Conservation (phyloP, 2,888 invertebrate species). For the Melinopterus prodromus region DNA sequence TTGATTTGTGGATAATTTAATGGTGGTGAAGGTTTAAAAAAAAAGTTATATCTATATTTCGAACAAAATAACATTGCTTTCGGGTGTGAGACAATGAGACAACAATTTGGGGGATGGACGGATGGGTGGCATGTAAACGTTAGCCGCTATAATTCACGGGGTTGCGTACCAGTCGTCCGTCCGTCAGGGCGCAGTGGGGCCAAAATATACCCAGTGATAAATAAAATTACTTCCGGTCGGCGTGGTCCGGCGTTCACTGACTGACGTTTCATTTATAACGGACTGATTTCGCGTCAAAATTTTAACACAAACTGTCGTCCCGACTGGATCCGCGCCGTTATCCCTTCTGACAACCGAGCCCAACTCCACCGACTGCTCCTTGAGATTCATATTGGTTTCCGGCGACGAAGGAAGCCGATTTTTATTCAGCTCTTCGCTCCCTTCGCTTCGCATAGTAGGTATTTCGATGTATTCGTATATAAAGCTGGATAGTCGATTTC, state of each 20-base stretch:
- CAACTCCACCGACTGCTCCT: constrained; percentile 18
- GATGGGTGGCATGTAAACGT: neutral
- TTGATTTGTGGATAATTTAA: too few relatives aligned
- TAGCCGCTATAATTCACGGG: neutral
- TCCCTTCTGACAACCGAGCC: constrained; percentile 42
- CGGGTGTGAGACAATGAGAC: too few relatives aligned
- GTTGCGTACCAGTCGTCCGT: neutral
- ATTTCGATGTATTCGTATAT: too few relatives aligned
- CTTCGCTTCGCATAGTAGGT: neutral
- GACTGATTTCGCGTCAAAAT: constrained; percentile 49
- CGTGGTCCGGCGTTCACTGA: constrained; percentile 17
- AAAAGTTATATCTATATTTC: too few relatives aligned
- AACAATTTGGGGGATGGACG: neutral
- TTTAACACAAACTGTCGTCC: constrained; percentile 46
- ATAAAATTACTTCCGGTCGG: neutral
- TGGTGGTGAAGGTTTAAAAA: too few relatives aligned
- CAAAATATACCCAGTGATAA: neutral
- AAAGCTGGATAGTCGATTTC: too few relatives aligned
- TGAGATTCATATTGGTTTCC: constrained; percentile 42
- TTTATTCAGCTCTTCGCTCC: neutral
- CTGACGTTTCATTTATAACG: constrained; percentile 50
- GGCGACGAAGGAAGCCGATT: neutral
- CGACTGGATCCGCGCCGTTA: constrained; percentile 44
- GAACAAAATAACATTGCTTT: too few relatives aligned
- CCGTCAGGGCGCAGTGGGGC: neutral